Conservation (phyloP, 64 coral and sea anemone species). For the Dendrophyllia cribrosa region DNA sequence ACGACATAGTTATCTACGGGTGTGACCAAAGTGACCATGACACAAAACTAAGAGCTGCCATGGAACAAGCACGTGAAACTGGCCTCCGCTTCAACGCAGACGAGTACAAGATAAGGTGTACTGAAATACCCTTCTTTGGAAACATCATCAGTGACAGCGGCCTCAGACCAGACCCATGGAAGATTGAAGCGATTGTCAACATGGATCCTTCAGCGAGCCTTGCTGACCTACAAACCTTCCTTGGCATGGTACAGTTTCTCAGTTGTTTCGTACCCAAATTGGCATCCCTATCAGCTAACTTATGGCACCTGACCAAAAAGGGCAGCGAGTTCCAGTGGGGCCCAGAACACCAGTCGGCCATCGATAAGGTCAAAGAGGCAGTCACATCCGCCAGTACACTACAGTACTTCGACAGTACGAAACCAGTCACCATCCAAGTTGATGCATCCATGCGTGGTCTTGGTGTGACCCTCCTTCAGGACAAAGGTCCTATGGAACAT, state of each 20-base stretch:
- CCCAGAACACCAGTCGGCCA: slow-evolving; percentile 66
- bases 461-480: slow-evolving; percentile 50
- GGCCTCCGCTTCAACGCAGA: slow-evolving; percentile 45
- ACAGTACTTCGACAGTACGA: slow-evolving; percentile 57
- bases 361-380: slow-evolving; percentile 48
- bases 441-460: slow-evolving; percentile 63
- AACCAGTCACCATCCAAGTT: slow-evolving; percentile 72
- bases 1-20: slow-evolving; percentile 62
- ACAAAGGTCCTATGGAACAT: slow-evolving; percentile 52
- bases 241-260: slow-evolving; percentile 73
- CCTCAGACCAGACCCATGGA: slow-evolving; percentile 57
- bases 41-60: slow-evolving; percentile 51
- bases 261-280: slow-evolving; percentile 62
- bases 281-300: slow-evolving; percentile 38
- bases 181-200: slow-evolving; percentile 66
- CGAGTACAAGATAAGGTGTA: slow-evolving; percentile 53
- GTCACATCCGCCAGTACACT: slow-evolving; percentile 56
- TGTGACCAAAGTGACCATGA: slow-evolving; percentile 21
- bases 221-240: slow-evolving; percentile 74
- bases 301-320: slow-evolving; percentile 64
- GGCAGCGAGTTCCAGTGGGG: slow-evolving; percentile 55
- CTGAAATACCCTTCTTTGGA: slow-evolving; percentile 59
- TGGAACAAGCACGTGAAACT: slow-evolving; percentile 50
- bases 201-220: slow-evolving; percentile 69
- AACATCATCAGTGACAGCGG: slow-evolving; percentile 51